These are phyloP conservation scores for Calonectris borealis DNA, from an alignment of 2,113 vertebrate species.

Conservation along the genomic window DNA sequence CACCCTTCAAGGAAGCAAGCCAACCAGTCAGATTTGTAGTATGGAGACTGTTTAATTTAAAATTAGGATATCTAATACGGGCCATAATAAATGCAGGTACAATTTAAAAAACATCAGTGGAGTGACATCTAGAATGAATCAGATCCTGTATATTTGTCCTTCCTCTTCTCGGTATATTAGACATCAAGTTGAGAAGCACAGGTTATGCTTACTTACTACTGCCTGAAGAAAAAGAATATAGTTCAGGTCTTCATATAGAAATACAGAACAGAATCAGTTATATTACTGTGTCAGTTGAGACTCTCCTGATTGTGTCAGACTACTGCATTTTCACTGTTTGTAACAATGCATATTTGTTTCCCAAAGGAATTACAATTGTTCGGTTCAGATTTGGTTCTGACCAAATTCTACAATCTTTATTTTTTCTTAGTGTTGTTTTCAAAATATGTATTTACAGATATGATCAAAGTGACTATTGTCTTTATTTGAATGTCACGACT, in stretches of 20 bases:
- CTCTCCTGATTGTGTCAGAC: not conserved
- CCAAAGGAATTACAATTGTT: not conserved
- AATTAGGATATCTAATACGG: not conserved
- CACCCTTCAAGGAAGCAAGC: not conserved
- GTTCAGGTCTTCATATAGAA: not conserved
- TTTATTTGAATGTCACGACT: not conserved
- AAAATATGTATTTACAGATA: not conserved
- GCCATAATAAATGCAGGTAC: not conserved
- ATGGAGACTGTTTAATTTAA: not conserved
- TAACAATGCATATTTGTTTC: not conserved
- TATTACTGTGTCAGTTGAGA: not conserved
- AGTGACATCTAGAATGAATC: not conserved
- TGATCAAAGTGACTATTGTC: not conserved
- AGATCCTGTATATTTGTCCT: not conserved
- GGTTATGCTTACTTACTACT: not conserved
- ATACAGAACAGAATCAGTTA: not conserved
- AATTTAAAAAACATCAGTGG: not conserved
- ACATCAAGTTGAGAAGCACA: not conserved
- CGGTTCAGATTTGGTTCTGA: not conserved
- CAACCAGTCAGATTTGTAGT: not conserved
- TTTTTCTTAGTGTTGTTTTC: not conserved
- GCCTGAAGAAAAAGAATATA: not conserved
- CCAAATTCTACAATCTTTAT: not conserved
- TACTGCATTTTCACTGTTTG: not conserved
- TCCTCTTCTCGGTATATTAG: not conserved